These are phyloP conservation scores for Astropecten irregularis DNA, from an alignment of 53 echinoderm and acorn worm species.

Conservation along the genomic window DNA sequence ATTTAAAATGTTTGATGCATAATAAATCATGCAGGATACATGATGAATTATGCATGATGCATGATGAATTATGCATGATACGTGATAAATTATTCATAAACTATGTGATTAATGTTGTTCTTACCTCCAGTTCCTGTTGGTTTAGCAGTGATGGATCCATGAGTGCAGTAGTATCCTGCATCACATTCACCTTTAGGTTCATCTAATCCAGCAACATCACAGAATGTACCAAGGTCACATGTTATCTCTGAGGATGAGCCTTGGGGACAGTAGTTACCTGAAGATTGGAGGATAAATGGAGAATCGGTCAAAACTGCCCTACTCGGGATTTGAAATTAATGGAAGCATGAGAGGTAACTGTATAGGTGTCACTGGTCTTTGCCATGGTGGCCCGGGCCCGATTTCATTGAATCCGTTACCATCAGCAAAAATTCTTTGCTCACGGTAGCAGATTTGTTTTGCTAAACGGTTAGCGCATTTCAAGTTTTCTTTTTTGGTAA, in stretches of 20 bases:
- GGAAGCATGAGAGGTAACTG: too few species aligned
- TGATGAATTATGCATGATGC: not conserved
- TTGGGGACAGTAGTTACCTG: slow-evolving; percentile 92
- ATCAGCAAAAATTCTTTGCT: too few species aligned
- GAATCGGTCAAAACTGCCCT: too few species aligned
- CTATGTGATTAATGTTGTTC: too few species aligned
- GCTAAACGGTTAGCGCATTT: too few species aligned
- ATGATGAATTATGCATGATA: not conserved
- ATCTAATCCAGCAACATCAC: slow-evolving; percentile 63
- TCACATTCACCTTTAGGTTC: slow-evolving; percentile 66
- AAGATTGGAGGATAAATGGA: not conserved
- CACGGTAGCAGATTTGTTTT: too few species aligned
- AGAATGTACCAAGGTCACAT: slow-evolving; percentile 87
- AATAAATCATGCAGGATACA: not conserved
- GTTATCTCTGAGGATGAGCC: slow-evolving; percentile 71
- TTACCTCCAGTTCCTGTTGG: slow-evolving; percentile 88
- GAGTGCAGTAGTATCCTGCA: slow-evolving; percentile 86
- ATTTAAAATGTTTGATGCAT: not conserved
- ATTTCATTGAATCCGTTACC: too few species aligned
- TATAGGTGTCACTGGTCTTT: too few species aligned
- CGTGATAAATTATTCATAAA: not conserved
- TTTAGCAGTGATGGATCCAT: slow-evolving; percentile 76
- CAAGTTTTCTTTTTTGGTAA: too few species aligned
- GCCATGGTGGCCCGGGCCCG: too few species aligned
- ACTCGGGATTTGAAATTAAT: too few species aligned